These are phyloP conservation scores for Amphibalanus amphitrite DNA, from an alignment of 1,140 invertebrate species.

Conservation along the genomic window DNA sequence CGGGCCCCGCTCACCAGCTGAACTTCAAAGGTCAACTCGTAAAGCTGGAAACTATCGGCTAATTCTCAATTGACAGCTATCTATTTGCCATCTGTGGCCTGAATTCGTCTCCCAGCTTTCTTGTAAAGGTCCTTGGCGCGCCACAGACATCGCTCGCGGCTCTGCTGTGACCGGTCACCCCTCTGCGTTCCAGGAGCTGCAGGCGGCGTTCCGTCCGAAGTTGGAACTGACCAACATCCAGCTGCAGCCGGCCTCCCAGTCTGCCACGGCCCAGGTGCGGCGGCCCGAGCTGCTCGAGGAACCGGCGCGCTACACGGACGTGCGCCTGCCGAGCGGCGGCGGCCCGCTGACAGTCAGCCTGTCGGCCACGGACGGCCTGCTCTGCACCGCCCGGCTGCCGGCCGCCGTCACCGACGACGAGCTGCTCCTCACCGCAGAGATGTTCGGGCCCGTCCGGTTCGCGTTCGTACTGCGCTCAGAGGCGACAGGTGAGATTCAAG, in stretches of 20 bases:
- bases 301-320: background rate
- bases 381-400: constrained; percentile 37
- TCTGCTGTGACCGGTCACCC: too few relatives aligned
- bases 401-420: constrained; percentile 30
- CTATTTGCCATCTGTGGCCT: too few relatives aligned
- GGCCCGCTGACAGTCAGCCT: constrained; percentile 29
- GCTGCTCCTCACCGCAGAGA: constrained; percentile 29
- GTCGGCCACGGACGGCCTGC: constrained; percentile 32
- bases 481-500: constrained; percentile 27
- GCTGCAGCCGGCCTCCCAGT: constrained; percentile 5
- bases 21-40: too few relatives aligned
- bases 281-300: constrained; percentile 3
- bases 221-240: constrained; percentile 16
- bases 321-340: constrained; percentile 22
- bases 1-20: too few relatives aligned
- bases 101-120: too few relatives aligned
- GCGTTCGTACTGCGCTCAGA: constrained; percentile 38
- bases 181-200: background rate
- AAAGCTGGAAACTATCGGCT: too few relatives aligned
- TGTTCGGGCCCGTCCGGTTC: constrained; percentile 31
- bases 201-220: constrained; percentile 11
- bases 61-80: too few relatives aligned
- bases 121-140: background rate
- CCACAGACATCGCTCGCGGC: too few relatives aligned
- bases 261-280: constrained; percentile 10